These are phyloP conservation scores for Danaus chrysippus DNA, from an alignment of 2,888 invertebrate species.

Conservation along the genomic window DNA sequence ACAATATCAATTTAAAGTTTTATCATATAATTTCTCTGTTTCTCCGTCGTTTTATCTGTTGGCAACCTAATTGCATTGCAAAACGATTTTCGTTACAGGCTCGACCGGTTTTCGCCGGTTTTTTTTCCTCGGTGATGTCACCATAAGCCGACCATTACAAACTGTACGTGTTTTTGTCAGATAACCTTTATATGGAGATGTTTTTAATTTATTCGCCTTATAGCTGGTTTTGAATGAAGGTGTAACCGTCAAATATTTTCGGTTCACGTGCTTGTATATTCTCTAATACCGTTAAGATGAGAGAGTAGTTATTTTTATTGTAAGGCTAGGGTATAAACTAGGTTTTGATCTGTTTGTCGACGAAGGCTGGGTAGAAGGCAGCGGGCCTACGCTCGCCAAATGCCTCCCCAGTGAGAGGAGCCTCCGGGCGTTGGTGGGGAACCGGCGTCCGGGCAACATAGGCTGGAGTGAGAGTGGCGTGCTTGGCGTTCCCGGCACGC, in stretches of 20 bases:
- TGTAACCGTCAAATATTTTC: slow-evolving; percentile 1
- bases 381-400: no score
- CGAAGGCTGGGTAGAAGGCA: no score
- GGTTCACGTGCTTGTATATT: not conserved
- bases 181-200: not conserved
- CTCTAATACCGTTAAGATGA: not conserved
- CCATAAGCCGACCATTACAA: slow-evolving; percentile 18
- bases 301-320: no score
- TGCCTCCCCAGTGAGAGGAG: no score
- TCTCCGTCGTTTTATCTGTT: slow-evolving; percentile 11
- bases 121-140: slow-evolving; percentile 32
- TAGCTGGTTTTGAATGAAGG: slow-evolving; percentile 15
- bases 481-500: no score
- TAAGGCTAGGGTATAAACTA: no score
- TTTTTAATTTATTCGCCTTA: slow-evolving; percentile 15
- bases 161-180: slow-evolving; percentile 12
- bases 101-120: slow-evolving; percentile 26
- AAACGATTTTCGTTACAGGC: slow-evolving; percentile 23
- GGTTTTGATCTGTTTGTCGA: no score
- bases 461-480: no score
- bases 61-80: slow-evolving; percentile 23
- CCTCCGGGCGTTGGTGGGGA: no score
- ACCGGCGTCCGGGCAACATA: no score
- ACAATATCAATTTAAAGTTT: slow-evolving; percentile 1
- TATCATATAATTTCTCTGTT: slow-evolving; percentile 7